phyloP scores from a whole-genome alignment of 1,140 invertebrate genomes.

The Bombus turneri region DNA sequence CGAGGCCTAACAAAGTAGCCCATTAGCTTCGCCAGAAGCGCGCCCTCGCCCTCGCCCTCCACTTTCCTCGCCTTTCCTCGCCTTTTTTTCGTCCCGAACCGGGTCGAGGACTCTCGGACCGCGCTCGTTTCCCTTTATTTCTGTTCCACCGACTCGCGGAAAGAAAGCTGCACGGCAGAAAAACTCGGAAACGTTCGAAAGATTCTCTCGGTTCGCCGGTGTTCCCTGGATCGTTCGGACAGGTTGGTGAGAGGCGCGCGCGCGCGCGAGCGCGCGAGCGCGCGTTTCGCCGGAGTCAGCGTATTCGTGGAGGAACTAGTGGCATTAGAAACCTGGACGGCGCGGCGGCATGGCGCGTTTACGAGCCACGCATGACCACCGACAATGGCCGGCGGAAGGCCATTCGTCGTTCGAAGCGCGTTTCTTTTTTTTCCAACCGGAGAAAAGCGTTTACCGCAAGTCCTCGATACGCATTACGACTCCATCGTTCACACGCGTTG shows the following conservation, averaged over 20 bases:
- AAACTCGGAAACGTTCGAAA: background rate
- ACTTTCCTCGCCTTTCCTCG: no score
- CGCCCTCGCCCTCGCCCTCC: background rate
- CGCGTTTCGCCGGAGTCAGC: background rate
- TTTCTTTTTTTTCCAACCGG: constrained; percentile 53
- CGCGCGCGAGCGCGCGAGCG: background rate
- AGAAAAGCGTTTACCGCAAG: constrained; percentile 62
- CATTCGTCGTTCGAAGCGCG: constrained; percentile 60
- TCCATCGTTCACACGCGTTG: constrained; percentile 57
- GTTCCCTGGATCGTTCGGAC: background rate
- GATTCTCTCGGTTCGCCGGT: no score
- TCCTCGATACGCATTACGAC: constrained; percentile 51
- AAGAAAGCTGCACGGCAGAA: constrained; percentile 23
- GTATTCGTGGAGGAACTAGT: background rate
- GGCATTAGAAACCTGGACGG: constrained; percentile 65
- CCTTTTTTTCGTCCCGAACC: constrained; percentile 46
- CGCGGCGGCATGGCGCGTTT: constrained; percentile 54
- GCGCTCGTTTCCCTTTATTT: constrained; percentile 15
- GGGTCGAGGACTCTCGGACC: background rate
- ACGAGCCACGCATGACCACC: constrained; percentile 69
- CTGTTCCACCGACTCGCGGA: constrained; percentile 2
- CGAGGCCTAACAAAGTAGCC: constrained; percentile 66
- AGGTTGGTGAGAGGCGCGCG: background rate
- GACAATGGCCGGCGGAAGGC: constrained; percentile 67
- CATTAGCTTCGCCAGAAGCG: constrained; percentile 64